Evolutionary conservation across 1,140 invertebrate genomes (phyloP).

Genomic region (Papilio aristodemus): DNA sequence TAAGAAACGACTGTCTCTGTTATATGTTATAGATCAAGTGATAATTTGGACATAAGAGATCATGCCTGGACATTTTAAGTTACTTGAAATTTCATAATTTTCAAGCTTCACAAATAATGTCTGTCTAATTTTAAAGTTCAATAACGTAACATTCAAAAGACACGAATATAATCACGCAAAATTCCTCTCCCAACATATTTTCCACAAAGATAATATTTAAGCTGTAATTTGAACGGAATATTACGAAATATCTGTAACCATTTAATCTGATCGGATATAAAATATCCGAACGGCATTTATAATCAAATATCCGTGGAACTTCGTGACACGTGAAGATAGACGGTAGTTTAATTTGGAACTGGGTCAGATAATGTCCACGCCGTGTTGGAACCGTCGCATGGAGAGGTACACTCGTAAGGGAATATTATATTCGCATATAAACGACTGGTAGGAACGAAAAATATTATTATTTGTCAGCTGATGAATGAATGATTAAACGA

Average conservation of each 20-base stretch:
- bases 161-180: background rate
- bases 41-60: no score
- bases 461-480: slow-evolving; percentile 1
- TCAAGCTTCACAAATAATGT: no score
- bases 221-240: background rate
- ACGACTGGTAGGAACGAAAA: background rate
- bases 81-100: no score
- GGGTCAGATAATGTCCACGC: slow-evolving; percentile 40
- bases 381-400: slow-evolving; percentile 14
- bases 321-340: slow-evolving; percentile 22
- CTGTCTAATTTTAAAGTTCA: no score
- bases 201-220: background rate
- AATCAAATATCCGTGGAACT: slow-evolving; percentile 17
- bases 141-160: background rate
- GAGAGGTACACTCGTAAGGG: slow-evolving; percentile 6
- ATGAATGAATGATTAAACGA: background rate
- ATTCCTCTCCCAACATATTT: background rate
- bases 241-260: background rate
- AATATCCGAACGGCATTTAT: slow-evolving; percentile 20
- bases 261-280: slow-evolving; percentile 5
- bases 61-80: no score
- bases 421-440: slow-evolving; percentile 17
- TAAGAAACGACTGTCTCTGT: background rate
- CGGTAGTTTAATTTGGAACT: slow-evolving; percentile 43
- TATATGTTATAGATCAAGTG: no score